Base-by-base conservation (phyloP, 2,888 invertebrate genomes). In the Ommatoiulus sabulosus region DNA sequence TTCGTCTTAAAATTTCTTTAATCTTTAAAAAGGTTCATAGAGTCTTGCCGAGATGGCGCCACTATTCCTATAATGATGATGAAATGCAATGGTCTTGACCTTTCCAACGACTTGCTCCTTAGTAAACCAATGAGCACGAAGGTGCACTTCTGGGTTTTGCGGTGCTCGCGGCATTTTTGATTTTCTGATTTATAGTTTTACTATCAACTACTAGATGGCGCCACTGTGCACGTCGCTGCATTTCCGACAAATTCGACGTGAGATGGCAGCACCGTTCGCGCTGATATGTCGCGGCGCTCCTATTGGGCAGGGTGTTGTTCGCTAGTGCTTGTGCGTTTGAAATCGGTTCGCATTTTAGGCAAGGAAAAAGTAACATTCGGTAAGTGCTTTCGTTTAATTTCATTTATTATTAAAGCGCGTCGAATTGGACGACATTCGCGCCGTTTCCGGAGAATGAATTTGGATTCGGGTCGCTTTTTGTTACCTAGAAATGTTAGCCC, bases 311-410 rank as follows among this genome's bases (percentile, higher is more conserved):
- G 52, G 52, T 52, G 52, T 52, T 52, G 52, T 52, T 52, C 52
- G 52, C 52, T 52, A 15, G 52, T 52, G 52, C 15, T 52, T 52
- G 52, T 52, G 52, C 52, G 52, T 52, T 52, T 52, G 52, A 52
- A 52, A 52, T 52, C 15, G 12, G 52, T 15, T 15, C 6, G 52
- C 52, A 52, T 52, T 52, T 52, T 52, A 52, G 52, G 52, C 52
- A 15, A 52, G 52, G 52, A 52, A 52, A 46, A 52, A 52, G 52
- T 52, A 52, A 15, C 52, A 52, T 15, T 52, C 52, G 52, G 52
- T 52, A 52, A 52, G 52, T 52, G 52, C 52, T 52, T 52, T 52
- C 52, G 52, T 52, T 52, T 52, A 52, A 52, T 52, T 52, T 52
- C 52, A 52, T 52, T 15, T 15, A 52, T 52, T 52, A 12, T 52